Evolutionary conservation across 2,113 vertebrate species (phyloP).

Genomic region (Silurus glanis): DNA sequence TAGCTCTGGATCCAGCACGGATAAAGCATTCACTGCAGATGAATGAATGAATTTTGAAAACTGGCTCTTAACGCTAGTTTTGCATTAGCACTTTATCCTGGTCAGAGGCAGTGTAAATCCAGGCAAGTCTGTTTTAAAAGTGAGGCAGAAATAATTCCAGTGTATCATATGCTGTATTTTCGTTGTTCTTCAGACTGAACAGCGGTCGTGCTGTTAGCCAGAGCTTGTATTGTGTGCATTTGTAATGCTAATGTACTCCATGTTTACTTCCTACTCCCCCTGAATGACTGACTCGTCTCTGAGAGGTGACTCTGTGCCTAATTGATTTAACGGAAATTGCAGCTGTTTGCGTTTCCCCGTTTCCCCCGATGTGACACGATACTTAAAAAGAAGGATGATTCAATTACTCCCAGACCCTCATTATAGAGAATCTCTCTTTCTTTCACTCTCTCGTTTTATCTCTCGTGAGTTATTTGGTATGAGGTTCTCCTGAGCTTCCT

Average conservation of each 20-base stretch:
- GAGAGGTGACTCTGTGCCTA: not conserved
- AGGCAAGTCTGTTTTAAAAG: not conserved
- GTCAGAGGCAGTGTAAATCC: not conserved
- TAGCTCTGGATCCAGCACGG: not conserved
- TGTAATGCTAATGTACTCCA: slow-evolving; percentile 17
- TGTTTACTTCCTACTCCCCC: not conserved
- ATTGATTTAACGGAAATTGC: slow-evolving; percentile 34
- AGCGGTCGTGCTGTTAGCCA: not conserved
- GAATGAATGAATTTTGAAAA: too few relatives aligned
- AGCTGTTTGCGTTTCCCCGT: slow-evolving; percentile 10
- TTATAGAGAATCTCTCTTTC: not conserved
- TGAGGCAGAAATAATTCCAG: not conserved
- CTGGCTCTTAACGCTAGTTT: not conserved
- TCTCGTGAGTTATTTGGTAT: not conserved
- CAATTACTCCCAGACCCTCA: slow-evolving; percentile 21
- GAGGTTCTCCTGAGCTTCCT: too few relatives aligned
- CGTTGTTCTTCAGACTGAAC: not conserved
- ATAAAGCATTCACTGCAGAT: not conserved
- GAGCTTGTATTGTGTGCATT: slow-evolving; percentile 2
- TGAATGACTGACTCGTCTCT: slow-evolving; percentile 11
- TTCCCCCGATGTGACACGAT: slow-evolving; percentile 13
- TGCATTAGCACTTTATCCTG: not conserved
- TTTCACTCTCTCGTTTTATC: not conserved
- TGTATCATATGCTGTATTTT: not conserved
- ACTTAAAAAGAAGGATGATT: slow-evolving; percentile 50